These are phyloP conservation scores for Patagioenas fasciata DNA, from an alignment of 2,113 vertebrate species.

Conservation along the genomic window DNA sequence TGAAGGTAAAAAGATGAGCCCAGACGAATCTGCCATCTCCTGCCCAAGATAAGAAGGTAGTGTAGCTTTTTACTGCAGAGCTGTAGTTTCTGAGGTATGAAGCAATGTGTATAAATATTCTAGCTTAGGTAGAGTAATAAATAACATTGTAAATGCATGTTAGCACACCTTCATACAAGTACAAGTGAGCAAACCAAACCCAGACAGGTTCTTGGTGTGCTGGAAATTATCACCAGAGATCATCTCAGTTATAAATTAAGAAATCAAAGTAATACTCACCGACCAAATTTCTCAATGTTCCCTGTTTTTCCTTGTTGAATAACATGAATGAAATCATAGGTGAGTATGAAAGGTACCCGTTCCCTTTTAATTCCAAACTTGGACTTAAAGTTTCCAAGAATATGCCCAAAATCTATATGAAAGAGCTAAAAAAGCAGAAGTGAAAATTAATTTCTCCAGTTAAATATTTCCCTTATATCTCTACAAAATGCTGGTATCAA, in stretches of 20 bases:
- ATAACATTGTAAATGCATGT: neutral
- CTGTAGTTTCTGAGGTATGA: neutral
- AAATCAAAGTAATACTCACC: slow-evolving; percentile 75
- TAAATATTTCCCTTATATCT: neutral
- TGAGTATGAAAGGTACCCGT: slow-evolving; percentile 97
- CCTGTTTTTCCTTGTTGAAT: slow-evolving; percentile 98
- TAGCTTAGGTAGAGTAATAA: neutral
- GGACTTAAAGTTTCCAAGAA: slow-evolving; percentile 98
- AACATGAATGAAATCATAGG: slow-evolving; percentile 98
- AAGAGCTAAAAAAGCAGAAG: slow-evolving; percentile 82
- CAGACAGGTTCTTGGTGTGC: neutral
- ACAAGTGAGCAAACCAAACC: neutral
- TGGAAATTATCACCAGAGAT: neutral
- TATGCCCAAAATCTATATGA: slow-evolving; percentile 98
- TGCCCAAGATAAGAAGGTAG: neutral
- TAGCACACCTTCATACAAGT: neutral
- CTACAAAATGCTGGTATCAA: neutral
- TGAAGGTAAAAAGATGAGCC: neutral
- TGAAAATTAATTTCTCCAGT: neutral
- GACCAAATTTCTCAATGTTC: slow-evolving; percentile 96
- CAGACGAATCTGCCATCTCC: neutral
- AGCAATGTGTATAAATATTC: neutral
- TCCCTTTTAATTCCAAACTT: slow-evolving; percentile 99
- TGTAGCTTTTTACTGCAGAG: neutral
- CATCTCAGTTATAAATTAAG: neutral